Conservation (phyloP, 1,140 invertebrate genomes). For the Thrips palmi region DNA sequence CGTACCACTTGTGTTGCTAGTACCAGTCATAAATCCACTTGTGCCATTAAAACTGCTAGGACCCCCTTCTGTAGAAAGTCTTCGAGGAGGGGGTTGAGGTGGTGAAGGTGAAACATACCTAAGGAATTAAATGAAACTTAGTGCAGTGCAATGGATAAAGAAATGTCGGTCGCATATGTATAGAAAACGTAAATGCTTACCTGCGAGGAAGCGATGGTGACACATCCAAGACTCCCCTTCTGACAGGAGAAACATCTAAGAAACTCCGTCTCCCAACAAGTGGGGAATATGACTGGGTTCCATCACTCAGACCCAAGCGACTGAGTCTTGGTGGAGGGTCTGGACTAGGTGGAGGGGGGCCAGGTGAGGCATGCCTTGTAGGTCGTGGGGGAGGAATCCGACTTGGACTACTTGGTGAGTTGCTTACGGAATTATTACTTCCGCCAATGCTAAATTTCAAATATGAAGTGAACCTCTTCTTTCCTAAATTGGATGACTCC, state of each 20-base stretch:
- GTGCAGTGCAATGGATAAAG: neutral
- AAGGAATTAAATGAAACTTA: neutral
- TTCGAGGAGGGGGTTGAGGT: conserved; percentile 36
- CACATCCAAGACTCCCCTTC: conserved; percentile 18
- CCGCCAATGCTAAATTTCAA: conserved; percentile 39
- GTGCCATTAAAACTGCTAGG: neutral
- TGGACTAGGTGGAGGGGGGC: conserved; percentile 24
- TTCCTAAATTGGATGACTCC: conserved; percentile 25
- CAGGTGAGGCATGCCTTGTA: conserved; percentile 12
- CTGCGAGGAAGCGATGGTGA: conserved; percentile 36
- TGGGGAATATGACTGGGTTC: conserved; percentile 26
- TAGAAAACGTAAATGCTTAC: conserved; percentile 21
- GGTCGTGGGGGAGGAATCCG: conserved; percentile 7
- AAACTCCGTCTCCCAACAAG: conserved; percentile 36
- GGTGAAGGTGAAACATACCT: conserved; percentile 46
- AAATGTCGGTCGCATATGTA: neutral
- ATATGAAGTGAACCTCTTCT: conserved; percentile 52
- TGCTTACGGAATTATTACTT: conserved; percentile 14
- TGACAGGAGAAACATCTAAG: conserved; percentile 24
- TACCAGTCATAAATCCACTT: neutral
- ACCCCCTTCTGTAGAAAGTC: conserved; percentile 29
- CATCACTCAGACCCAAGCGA: conserved; percentile 21
- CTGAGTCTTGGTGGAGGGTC: conserved; percentile 45
- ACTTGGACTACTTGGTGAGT: neutral
- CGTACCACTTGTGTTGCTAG: neutral